A percentile compares a stretch with the other conserved stretches of the same genome.
Conservation (phyloP, 2,797 vertebrate species). For the Gouania willdenowi region DNA sequence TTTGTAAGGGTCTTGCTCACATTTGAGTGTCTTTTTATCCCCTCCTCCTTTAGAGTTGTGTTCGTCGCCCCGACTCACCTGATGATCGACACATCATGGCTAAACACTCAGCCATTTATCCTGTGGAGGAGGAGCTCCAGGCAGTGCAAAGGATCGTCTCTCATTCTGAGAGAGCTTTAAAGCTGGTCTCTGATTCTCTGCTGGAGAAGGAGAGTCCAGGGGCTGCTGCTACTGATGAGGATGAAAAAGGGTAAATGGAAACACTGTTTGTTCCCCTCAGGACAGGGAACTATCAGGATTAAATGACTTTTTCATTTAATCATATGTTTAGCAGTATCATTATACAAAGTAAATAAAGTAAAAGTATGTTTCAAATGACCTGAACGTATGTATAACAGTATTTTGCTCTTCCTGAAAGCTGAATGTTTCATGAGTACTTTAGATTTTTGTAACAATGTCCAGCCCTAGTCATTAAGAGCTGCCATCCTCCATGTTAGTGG, state of each 20-base stretch:
- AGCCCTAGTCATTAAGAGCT: no score
- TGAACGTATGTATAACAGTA: no score
- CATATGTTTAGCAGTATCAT: no score
- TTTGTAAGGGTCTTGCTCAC: no score
- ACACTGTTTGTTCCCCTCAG: background rate
- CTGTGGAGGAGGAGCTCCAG: slow-evolving; percentile 81
- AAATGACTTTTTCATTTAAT: no score
- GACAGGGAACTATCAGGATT: no score
- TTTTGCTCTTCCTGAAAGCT: no score
- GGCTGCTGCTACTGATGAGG: slow-evolving; percentile 25
- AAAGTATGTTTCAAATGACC: no score
- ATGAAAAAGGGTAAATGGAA: slow-evolving; percentile 57
- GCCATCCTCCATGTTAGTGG: no score
- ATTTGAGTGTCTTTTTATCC: background rate
- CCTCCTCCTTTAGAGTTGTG: slow-evolving; percentile 56
- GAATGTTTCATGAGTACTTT: no score
- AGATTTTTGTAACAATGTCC: no score
- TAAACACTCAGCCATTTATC: slow-evolving; percentile 82
- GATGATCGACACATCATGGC: slow-evolving; percentile 83
- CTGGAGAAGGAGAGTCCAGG: slow-evolving; percentile 58
- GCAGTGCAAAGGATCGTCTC: slow-evolving; percentile 81
- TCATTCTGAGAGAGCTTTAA: slow-evolving; percentile 79
- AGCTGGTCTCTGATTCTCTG: slow-evolving; percentile 81
- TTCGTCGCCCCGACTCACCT: slow-evolving; percentile 72
- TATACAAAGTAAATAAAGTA: no score